Conservation (phyloP, 1,140 invertebrate species). For the Bradysia coprophila region DNA sequence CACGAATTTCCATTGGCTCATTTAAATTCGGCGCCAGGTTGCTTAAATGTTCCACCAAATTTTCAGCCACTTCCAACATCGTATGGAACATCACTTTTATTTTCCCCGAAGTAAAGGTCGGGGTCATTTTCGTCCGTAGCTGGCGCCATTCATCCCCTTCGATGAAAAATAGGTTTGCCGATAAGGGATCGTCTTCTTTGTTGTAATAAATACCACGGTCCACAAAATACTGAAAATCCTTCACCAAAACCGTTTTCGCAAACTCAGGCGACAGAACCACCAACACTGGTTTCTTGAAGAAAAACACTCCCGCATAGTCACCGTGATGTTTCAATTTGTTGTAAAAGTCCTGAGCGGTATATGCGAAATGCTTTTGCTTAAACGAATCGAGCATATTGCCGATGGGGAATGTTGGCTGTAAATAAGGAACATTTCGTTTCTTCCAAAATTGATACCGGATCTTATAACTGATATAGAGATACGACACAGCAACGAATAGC, state of each 20-base stretch:
- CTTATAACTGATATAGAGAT: not conserved
- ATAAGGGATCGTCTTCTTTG: constrained; percentile 7
- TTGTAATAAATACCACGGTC: constrained; percentile 7
- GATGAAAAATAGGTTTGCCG: constrained; percentile 8
- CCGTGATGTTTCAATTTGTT: not conserved
- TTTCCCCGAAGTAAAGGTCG: constrained; percentile 30
- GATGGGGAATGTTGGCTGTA: constrained; percentile 1
- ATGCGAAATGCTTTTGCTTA: not conserved
- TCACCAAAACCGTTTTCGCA: constrained; percentile 15
- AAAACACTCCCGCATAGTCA: constrained; percentile 2
- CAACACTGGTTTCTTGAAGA: constrained; percentile 18
- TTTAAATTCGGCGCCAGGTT: constrained; percentile 3
- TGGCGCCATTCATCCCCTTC: constrained; percentile 24
- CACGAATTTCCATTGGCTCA: constrained; percentile 13
- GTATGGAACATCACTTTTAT: constrained; percentile 27
- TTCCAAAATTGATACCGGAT: not conserved
- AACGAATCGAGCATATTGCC: not conserved
- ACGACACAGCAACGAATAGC: too few relatives aligned
- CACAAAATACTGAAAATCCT: constrained; percentile 7
- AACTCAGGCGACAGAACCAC: constrained; percentile 9
- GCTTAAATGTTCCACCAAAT: constrained; percentile 10
- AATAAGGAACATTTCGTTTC: not conserved
- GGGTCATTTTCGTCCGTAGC: constrained; percentile 25
- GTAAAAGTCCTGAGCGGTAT: not conserved
- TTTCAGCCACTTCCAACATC: constrained; percentile 9